Evolutionary conservation across 2,797 vertebrate species (phyloP).

Genomic region (Pangasius djambal): DNA sequence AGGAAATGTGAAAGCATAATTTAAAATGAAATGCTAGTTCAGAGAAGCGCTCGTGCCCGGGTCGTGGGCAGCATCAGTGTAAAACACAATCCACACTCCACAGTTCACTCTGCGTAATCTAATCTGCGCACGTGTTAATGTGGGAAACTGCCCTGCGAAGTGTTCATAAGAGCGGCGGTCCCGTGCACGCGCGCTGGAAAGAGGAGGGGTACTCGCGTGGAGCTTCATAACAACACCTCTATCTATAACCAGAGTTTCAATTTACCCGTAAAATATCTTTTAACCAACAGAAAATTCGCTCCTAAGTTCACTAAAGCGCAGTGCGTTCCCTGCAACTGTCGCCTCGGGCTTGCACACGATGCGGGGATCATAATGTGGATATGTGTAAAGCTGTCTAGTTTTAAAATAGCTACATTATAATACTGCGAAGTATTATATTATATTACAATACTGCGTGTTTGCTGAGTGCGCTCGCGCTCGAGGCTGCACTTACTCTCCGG

Average conservation of each 20-base stretch:
- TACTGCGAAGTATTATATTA: no score
- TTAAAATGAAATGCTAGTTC: not conserved
- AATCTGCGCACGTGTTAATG: slow-evolving; percentile 10
- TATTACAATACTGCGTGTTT: no score
- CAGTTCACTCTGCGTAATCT: not conserved
- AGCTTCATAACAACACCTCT: not conserved
- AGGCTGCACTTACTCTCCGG: slow-evolving; percentile 92
- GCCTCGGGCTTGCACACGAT: not conserved
- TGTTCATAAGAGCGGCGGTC: not conserved
- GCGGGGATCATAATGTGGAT: no score
- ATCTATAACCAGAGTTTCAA: no score
- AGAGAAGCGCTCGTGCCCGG: not conserved
- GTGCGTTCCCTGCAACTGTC: not conserved
- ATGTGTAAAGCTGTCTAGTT: no score
- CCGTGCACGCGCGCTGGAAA: not conserved
- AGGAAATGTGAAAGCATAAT: not conserved
- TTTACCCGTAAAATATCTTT: not conserved
- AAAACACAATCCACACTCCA: not conserved
- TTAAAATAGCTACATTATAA: not conserved
- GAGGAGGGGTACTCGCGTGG: not conserved
- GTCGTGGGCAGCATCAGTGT: not conserved
- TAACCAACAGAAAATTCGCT: no score
- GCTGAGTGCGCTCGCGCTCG: not conserved
- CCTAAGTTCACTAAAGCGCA: not conserved
- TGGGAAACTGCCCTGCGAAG: not conserved